A percentile compares a stretch with the other conserved stretches of the same genome.
phyloP scores from a whole-genome alignment of 2,888 invertebrate genomes.

The Cinara cedri region DNA sequence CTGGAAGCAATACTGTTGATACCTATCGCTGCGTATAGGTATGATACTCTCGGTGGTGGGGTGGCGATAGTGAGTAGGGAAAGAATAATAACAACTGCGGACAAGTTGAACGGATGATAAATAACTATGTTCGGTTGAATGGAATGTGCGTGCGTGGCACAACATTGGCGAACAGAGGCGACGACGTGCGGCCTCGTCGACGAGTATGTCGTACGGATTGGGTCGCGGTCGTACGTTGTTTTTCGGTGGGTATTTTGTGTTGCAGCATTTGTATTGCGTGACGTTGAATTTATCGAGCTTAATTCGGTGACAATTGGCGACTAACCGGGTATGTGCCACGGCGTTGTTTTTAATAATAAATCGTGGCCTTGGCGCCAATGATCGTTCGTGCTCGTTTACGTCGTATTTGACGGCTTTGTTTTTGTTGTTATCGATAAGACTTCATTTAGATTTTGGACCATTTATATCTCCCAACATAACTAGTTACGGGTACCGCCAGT shows the following conservation, averaged over 20 bases:
- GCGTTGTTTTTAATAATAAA: too few relatives aligned
- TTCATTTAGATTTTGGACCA: too few relatives aligned
- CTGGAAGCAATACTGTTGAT: too few relatives aligned
- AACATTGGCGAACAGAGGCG: neutral
- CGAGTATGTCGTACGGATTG: neutral
- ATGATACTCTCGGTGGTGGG: neutral
- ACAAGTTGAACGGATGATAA: neutral
- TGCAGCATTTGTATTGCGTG: neutral
- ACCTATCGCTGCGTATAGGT: too few relatives aligned
- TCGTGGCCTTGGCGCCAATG: too few relatives aligned
- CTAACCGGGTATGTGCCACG: too few relatives aligned
- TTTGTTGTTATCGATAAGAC: too few relatives aligned
- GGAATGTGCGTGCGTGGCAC: constrained; percentile 12
- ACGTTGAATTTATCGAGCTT: neutral
- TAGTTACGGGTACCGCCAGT: too few relatives aligned
- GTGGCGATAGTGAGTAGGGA: neutral
- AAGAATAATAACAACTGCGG: neutral
- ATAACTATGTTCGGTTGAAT: neutral
- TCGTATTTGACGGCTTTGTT: too few relatives aligned
- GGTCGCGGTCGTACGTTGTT: neutral
- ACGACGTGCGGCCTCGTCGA: neutral
- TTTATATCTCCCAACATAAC: too few relatives aligned
- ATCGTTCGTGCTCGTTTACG: too few relatives aligned
- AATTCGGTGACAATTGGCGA: too few relatives aligned
- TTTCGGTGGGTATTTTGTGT: neutral